A percentile compares a stretch with the other conserved stretches of the same genome.
Conservation (phyloP, 2,888 invertebrate species). For the Macropis europaea region DNA sequence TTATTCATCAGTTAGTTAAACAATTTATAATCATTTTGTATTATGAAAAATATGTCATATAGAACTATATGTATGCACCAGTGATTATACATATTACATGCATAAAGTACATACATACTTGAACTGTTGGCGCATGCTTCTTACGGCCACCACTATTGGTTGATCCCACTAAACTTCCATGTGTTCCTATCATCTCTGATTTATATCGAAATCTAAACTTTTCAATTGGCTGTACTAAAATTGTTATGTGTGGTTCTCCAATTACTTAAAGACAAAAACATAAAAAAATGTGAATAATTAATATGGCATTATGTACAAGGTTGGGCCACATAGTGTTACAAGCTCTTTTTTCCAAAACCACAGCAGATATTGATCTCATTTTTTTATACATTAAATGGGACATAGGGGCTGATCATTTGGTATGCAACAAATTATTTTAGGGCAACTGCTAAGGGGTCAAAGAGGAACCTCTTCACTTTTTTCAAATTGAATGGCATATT, state of each 20-base stretch:
- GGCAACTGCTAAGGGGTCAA: too few relatives aligned
- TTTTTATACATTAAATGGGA: too few relatives aligned
- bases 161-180: conserved; percentile 88
- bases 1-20: not conserved
- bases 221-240: conserved; percentile 88
- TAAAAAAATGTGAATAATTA: not conserved
- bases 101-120: conserved; percentile 81
- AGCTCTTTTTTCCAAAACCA: too few relatives aligned
- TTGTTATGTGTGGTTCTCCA: conserved; percentile 81
- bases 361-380: too few relatives aligned
- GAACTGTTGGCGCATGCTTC: conserved; percentile 88
- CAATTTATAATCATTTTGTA: not conserved
- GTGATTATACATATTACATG: not conserved
- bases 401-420: too few relatives aligned
- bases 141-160: conserved; percentile 82
- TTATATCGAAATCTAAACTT: conserved; percentile 92
- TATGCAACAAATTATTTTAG: too few relatives aligned
- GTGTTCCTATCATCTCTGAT: conserved; percentile 93
- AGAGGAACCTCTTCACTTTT: too few relatives aligned
- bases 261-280: conserved; percentile 2
- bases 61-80: not conserved
- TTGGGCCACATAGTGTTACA: too few relatives aligned
- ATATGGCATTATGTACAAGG: too few relatives aligned
- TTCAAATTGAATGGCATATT: too few relatives aligned
- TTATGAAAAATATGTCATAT: not conserved